These are phyloP conservation scores for Psylliodes chrysocephalus DNA, from an alignment of 2,888 invertebrate genomes.

Conservation along the genomic window DNA sequence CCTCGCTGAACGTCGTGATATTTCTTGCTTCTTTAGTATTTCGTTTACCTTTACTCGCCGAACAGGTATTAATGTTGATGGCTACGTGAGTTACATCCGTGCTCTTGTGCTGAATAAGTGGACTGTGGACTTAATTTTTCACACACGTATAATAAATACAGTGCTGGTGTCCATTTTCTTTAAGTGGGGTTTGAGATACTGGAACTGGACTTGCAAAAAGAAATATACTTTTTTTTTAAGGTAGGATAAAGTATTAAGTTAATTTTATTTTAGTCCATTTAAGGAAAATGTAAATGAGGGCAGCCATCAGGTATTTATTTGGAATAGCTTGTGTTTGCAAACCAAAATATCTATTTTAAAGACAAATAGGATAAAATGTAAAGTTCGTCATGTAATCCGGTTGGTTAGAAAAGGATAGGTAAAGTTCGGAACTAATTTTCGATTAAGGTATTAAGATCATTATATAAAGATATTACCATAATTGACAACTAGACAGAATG, in stretches of 20 bases:
- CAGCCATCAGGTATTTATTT: not conserved
- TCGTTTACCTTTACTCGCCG: conserved; percentile 43
- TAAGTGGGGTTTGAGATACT: not conserved
- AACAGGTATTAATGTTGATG: conserved; percentile 42
- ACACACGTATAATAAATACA: conserved; percentile 1
- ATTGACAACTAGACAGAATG: too few species aligned
- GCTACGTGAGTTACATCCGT: conserved; percentile 8
- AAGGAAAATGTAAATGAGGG: not conserved
- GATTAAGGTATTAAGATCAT: too few species aligned
- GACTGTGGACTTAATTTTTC: conserved; percentile 25
- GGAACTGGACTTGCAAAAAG: not conserved
- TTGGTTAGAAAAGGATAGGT: too few species aligned
- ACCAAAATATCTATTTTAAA: too few species aligned
- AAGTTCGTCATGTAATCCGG: too few species aligned
- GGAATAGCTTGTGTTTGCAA: not conserved
- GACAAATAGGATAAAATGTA: too few species aligned
- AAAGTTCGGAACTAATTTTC: too few species aligned
- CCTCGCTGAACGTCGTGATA: conserved; percentile 30
- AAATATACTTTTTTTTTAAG: not conserved
- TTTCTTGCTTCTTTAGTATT: conserved; percentile 46
- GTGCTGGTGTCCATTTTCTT: conserved; percentile 4
- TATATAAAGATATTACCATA: too few species aligned
- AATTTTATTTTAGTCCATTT: not conserved
- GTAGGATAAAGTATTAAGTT: not conserved
- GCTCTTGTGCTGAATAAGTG: conserved; percentile 21